A percentile compares a stretch with the other conserved stretches of the same genome.
Conservation (phyloP, 2,797 vertebrate species). For the Cyprinella venusta region DNA sequence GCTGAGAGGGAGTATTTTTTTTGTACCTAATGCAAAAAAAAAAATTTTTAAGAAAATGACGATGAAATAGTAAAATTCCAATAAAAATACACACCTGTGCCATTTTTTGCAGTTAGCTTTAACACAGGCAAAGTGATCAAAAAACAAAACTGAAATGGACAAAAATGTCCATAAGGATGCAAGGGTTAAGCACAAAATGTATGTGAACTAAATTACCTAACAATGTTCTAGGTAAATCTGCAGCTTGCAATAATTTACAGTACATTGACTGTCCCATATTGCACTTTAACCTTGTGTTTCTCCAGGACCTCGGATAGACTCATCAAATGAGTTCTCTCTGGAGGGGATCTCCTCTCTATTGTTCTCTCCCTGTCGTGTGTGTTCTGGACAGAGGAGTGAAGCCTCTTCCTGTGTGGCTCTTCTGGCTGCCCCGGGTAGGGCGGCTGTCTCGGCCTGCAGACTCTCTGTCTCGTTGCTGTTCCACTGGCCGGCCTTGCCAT, state of each 20-base stretch:
- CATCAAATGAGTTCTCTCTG: conserved; percentile 63
- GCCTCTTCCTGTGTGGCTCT: conserved; percentile 78
- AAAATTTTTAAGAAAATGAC: too few species aligned
- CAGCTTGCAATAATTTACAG: conserved; percentile 38
- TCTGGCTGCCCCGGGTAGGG: conserved; percentile 66
- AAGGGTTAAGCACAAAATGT: too few species aligned
- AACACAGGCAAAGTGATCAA: too few species aligned
- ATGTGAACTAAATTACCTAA: background rate
- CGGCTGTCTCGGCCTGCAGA: conserved; percentile 70
- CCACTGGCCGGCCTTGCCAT: conserved; percentile 76
- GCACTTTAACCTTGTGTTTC: conserved; percentile 38
- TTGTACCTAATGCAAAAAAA: too few species aligned
- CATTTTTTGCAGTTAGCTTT: too few species aligned
- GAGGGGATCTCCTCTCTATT: conserved; percentile 70
- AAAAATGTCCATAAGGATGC: too few species aligned
- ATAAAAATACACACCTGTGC: too few species aligned
- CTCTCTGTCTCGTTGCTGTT: conserved; percentile 79
- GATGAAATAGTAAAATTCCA: too few species aligned
- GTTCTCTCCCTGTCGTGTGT: conserved; percentile 67
- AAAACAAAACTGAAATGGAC: too few species aligned
- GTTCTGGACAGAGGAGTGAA: conserved; percentile 67
- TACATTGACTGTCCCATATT: conserved; percentile 63
- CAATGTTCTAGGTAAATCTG: background rate
- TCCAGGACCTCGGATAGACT: conserved; percentile 46
- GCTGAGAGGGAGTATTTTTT: too few species aligned